Base-by-base conservation (phyloP, 2,888 invertebrate genomes). In the Brassicogethes aeneus region DNA sequence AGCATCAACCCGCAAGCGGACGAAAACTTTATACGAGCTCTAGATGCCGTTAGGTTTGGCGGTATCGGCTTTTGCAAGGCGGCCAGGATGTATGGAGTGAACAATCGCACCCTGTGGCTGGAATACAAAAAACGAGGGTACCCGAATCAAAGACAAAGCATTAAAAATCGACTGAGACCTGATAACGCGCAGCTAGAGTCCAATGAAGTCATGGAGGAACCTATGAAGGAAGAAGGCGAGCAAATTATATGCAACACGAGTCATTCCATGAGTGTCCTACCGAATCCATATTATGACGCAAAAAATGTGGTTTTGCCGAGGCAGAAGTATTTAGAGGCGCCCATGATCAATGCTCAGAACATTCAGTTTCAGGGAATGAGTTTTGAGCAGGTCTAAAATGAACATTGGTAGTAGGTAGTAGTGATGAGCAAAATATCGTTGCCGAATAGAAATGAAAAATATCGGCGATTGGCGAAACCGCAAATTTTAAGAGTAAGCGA, bases 11-110 rank as follows among this genome's bases (percentile, higher is more conserved):
- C 87, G 0, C 88, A 87, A 63, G 80, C 82, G 1, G 86, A 85
- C 56, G 86, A 87, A 60, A 87, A 87, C 62, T 88, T 88, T 66
- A 81, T 85, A 50, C 72, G 82, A 23, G 88, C 88, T 0, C 68
- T 88, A 37, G 87, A 88, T 59, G 88, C 87, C 0, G 88, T 88
- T 1, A 76, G 87, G 45, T 82, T 80, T 57, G 88, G 88, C 15
- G 85, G 86, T 30, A 85, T 88, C 52, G 88, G 88, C 2, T 88
- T 88, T 66, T 88, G 88, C 66, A 87, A 87, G 59, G 88, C 88
- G 5, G 88, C 88, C 0, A 73, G 85, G 38, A 77, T 86, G 69
- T 88, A 84, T 64, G 88, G 88, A 17, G 86, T 89, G 12, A 88
- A 88, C 66, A 88, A 88, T 67, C 74, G 88, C 41, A 88, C 88